Conservation (phyloP, 2,797 vertebrate genomes). For the Lutjanus campechanus region DNA sequence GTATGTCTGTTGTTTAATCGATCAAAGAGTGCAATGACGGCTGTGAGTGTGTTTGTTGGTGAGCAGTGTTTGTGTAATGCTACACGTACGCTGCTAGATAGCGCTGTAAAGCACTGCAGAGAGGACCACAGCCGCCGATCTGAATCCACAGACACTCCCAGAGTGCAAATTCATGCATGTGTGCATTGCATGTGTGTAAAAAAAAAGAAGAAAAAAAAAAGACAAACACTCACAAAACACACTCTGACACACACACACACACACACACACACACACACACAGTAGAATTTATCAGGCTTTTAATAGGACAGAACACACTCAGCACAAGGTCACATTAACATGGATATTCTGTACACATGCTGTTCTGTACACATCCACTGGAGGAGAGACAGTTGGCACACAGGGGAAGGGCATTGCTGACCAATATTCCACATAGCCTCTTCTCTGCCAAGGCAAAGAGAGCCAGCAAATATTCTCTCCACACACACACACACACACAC, state of each 20-base stretch:
- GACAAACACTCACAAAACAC: slow-evolving; percentile 1
- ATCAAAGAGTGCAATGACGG: neutral
- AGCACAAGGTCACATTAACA: slow-evolving; percentile 62
- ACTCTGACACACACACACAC: neutral
- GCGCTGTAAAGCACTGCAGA: slow-evolving; percentile 43
- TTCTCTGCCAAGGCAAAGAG: slow-evolving; percentile 65
- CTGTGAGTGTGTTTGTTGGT: slow-evolving; percentile 30
- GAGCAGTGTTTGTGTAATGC: slow-evolving; percentile 44
- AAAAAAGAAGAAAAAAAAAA: too few relatives aligned
- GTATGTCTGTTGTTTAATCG: neutral
- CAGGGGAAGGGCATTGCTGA: slow-evolving; percentile 62
- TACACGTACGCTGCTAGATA: slow-evolving; percentile 48
- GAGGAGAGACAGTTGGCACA: slow-evolving; percentile 65
- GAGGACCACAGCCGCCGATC: slow-evolving; percentile 23
- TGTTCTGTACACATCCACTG: slow-evolving; percentile 37
- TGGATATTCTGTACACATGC: slow-evolving; percentile 36
- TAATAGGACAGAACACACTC: slow-evolving; percentile 23
- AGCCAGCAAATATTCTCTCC: slow-evolving; percentile 58
- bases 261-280: neutral
- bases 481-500: slow-evolving; percentile 28
- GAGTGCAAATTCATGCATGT: slow-evolving; percentile 32
- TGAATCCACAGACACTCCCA: slow-evolving; percentile 39
- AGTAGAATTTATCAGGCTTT: slow-evolving; percentile 15
- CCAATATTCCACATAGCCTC: slow-evolving; percentile 51
- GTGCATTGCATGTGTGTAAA: slow-evolving; percentile 18